Conservation (phyloP, 1,140 invertebrate genomes). For the Camponotus floridanus region DNA sequence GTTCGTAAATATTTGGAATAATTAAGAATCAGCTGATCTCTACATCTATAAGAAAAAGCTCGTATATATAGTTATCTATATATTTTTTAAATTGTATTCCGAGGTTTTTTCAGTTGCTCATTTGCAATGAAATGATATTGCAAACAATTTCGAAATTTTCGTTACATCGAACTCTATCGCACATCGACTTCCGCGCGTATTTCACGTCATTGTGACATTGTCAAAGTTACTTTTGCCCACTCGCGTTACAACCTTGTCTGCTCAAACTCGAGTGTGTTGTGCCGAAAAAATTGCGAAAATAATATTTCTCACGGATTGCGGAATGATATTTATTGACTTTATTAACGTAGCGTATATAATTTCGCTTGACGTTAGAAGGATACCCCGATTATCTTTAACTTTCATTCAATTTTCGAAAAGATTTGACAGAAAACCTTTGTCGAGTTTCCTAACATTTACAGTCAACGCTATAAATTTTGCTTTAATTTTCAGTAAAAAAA, state of each 20-base stretch:
- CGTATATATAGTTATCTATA: neutral
- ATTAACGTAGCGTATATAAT: neutral
- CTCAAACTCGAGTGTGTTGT: slow-evolving; percentile 40
- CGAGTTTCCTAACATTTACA: neutral
- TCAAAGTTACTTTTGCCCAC: slow-evolving; percentile 62
- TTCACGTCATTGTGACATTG: slow-evolving; percentile 23
- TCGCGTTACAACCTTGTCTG: slow-evolving; percentile 61
- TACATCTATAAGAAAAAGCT: neutral
- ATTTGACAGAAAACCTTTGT: neutral
- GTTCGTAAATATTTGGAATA: neutral
- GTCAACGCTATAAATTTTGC: neutral
- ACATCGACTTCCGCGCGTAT: slow-evolving; percentile 28
- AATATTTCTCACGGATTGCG: neutral
- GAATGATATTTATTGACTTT: neutral
- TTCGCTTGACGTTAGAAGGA: neutral
- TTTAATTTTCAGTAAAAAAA: neutral
- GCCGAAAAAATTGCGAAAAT: slow-evolving; percentile 24
- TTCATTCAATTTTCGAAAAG: neutral
- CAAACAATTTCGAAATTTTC: slow-evolving; percentile 11
- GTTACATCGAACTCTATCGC: slow-evolving; percentile 8
- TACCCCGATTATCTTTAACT: neutral
- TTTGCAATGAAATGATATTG: neutral
- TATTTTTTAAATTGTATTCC: neutral
- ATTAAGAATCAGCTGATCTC: neutral
- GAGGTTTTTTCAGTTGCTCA: neutral